These are phyloP conservation scores for Psittacula echo DNA, from an alignment of 2,797 vertebrate genomes.

Conservation along the genomic window DNA sequence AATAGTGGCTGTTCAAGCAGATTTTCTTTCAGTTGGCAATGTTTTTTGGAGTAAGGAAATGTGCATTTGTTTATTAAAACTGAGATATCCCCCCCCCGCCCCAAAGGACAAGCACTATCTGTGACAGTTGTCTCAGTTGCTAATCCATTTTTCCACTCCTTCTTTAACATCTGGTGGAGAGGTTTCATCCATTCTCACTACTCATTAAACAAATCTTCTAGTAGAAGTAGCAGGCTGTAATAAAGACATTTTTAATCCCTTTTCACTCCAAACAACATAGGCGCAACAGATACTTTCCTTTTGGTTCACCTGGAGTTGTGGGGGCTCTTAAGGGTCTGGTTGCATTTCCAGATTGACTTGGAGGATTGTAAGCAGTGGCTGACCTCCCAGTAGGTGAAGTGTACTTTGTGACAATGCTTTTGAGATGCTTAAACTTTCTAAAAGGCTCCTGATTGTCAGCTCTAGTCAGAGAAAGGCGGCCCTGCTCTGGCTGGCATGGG, in stretches of 20 bases:
- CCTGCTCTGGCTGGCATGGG: not conserved
- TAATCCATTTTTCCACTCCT: not conserved
- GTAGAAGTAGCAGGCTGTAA: not conserved
- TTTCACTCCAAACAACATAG: not conserved
- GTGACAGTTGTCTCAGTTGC: not conserved
- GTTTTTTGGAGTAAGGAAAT: not conserved
- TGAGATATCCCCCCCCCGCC: not conserved
- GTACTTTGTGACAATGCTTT: not conserved
- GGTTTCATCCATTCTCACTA: not conserved
- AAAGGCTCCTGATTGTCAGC: not conserved
- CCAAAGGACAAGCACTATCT: not conserved
- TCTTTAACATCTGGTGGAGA: not conserved
- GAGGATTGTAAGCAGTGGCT: not conserved
- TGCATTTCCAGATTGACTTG: not conserved
- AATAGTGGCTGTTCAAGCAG: not conserved
- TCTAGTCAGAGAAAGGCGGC: not conserved
- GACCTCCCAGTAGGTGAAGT: not conserved
- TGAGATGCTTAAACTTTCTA: not conserved
- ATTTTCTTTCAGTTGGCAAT: not conserved
- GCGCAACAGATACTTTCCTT: not conserved
- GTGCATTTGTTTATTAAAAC: conserved; percentile 8
- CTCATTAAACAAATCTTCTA: not conserved
- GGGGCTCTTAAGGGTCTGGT: not conserved
- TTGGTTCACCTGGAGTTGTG: not conserved
- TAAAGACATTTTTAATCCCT: not conserved